Base-by-base conservation (phyloP, 2,797 vertebrate species). In the Oryzias dopingdopingensis region DNA sequence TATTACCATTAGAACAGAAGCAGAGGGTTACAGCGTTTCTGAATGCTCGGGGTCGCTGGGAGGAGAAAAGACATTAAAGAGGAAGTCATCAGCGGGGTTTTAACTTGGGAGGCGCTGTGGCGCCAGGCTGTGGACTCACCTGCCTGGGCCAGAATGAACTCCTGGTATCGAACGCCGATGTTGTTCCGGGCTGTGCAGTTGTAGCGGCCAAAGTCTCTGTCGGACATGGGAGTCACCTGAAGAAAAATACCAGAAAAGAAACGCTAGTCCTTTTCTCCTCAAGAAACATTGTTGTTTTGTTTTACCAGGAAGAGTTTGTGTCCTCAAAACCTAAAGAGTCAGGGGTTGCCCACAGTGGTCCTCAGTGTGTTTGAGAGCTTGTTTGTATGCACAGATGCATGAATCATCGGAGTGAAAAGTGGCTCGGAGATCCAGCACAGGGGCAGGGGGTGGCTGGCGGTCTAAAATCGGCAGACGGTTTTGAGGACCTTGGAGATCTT, bases 111-210 rank as follows among this genome's bases (percentile, higher is more conserved):
- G 14, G 32, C 7, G 26, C 37, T 65, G 5, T 4, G 4, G 44
- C 0, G 23, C 26, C 46, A 42, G 24, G 40, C 22, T 37, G 61
- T 53, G 51, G 59, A 93, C 95, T 92, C 89, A 98, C 97, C 96
- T 83, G 97, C 96, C 86, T 96, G 93, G 49, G 93, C 94, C 83
- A 99, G 91, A 44, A 94, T 95, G 76, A 97, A 98, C 80, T 98
- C 96, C 80, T 98, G 95, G 82, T 93, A 95, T 64, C 94, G 91
- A 58, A 94, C 92, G 32, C 96, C 97, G 43, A 99, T 96, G 85
- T 92, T 94, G 84, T 98, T 98, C 56, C 95, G 93, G 43, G 97
- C 97, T 26, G 96, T 98, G 81, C 97, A 99, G 79, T 98, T 98
- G 81, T 98, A 99, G 14, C 93, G 91, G 47, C 96, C 97, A 52